These are phyloP conservation scores for Drosophila prosaltans DNA, from an alignment of 1,140 invertebrate genomes.

Conservation along the genomic window DNA sequence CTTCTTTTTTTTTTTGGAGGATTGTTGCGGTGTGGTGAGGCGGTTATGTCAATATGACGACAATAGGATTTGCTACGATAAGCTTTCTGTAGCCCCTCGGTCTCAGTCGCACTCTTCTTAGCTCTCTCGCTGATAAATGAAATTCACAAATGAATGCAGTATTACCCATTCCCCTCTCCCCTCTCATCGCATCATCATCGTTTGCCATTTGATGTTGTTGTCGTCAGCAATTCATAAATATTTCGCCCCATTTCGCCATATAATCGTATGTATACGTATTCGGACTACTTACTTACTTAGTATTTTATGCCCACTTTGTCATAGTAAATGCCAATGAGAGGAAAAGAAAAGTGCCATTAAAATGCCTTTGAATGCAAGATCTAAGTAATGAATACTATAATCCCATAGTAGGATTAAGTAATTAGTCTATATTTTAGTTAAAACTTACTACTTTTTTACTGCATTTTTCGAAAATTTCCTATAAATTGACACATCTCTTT, in stretches of 20 bases:
- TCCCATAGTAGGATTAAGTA: neutral
- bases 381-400: neutral
- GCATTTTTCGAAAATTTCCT: no score
- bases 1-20: neutral
- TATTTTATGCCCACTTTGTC: constrained; percentile 55
- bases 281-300: neutral
- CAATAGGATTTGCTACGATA: constrained; percentile 77
- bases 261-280: constrained; percentile 7
- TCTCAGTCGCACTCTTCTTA: constrained; percentile 1
- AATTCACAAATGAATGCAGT: constrained; percentile 77
- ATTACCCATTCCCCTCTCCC: neutral
- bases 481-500: no score
- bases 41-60: constrained; percentile 80
- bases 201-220: constrained; percentile 24
- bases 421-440: neutral
- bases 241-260: constrained; percentile 51
- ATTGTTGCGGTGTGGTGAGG: neutral
- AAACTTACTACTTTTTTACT: no score
- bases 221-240: constrained; percentile 73
- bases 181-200: constrained; percentile 1
- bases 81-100: constrained; percentile 65
- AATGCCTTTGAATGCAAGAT: constrained; percentile 19
- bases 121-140: constrained; percentile 67
- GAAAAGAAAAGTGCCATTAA: constrained; percentile 43
- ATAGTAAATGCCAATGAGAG: neutral